Evolutionary conservation across 1,140 invertebrate species (phyloP).

Genomic region (Lasioglossum albipes): DNA sequence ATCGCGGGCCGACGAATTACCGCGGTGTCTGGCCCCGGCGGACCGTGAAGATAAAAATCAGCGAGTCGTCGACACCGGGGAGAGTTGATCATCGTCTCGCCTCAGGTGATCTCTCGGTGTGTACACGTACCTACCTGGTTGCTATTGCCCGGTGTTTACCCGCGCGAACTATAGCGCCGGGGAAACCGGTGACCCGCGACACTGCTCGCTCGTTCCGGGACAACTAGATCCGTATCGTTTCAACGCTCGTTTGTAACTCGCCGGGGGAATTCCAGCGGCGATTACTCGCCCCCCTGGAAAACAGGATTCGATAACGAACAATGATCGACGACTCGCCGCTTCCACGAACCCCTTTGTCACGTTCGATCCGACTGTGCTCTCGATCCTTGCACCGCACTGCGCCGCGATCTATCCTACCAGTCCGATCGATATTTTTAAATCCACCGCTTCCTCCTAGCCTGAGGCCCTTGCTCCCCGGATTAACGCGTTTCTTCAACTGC

Average conservation of each 20-base stretch:
- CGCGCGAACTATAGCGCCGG: conserved; percentile 2
- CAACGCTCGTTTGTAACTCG: conserved; percentile 48
- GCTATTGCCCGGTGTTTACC: too few species aligned
- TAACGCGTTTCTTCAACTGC: too few species aligned
- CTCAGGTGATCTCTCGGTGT: conserved; percentile 44
- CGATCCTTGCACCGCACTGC: too few species aligned
- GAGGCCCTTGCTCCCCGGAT: too few species aligned
- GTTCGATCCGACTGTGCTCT: too few species aligned
- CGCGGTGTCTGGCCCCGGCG: conserved; percentile 36
- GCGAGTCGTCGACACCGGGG: conserved; percentile 42
- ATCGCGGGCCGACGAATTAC: conserved; percentile 56
- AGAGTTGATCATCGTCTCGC: conserved; percentile 59
- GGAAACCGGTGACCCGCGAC: conserved; percentile 59
- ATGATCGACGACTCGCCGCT: conserved; percentile 31
- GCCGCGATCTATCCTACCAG: too few species aligned
- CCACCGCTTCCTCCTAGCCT: too few species aligned
- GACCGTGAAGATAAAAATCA: conserved; percentile 57
- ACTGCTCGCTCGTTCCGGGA: conserved; percentile 43
- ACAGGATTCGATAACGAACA: conserved; percentile 22
- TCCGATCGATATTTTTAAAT: too few species aligned
- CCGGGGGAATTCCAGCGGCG: conserved; percentile 28
- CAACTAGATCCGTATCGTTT: conserved; percentile 58
- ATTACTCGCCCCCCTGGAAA: conserved; percentile 12
- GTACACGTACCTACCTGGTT: too few species aligned
- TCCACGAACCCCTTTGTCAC: too few species aligned